Base-by-base conservation (phyloP, 2,888 invertebrate species). In the Bellardia pandia region DNA sequence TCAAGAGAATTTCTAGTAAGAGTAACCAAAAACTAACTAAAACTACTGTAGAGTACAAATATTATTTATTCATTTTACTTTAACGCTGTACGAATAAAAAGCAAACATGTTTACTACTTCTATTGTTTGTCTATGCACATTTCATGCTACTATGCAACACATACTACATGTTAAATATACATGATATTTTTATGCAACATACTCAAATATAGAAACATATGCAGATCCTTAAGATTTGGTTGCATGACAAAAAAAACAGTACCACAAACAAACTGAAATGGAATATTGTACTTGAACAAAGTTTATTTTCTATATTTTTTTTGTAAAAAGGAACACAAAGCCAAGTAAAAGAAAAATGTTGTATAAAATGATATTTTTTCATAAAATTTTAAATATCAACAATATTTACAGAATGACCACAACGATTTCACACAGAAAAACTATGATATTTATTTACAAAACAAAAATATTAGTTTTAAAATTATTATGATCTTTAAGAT, bases 51-150 rank as follows among this genome's bases (percentile, higher is more conserved):
- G 51, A n/a, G 56, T 66, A 45, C 53, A 33, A 56, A 42, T 56
- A 68, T 77, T 45, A 77, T 42, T 51, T 77, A 77, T 77, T 77
- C 58, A 77, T 68, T 42, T 80, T 80, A 51, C 64, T 64, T 80
- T 72, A 72, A 64, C 71, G 62, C 71, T 48, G 6, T 33, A 48
- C 42, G 16, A 53, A 8, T 37, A 62, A 40, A n/a, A 53, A 16
- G 16, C 3, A 53, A 45, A 45, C 9, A 45, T 53, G 51, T 53
- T 53, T 53, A 13, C 6, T 6, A 53, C 4, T 53, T 53, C n/a
- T 53, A n/a, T n/a, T 53, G 13, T 53, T 53, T 14, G 6, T 53
- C 3, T n/a, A 5, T n/a, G n/a, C 4, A 53, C 4, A 53, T 53
- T 45, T 13, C 0, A 11, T 45, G 8, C 8, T 11, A 13, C 11